Conservation (phyloP, 1,140 invertebrate species). For the Armadillidium nasatum region DNA sequence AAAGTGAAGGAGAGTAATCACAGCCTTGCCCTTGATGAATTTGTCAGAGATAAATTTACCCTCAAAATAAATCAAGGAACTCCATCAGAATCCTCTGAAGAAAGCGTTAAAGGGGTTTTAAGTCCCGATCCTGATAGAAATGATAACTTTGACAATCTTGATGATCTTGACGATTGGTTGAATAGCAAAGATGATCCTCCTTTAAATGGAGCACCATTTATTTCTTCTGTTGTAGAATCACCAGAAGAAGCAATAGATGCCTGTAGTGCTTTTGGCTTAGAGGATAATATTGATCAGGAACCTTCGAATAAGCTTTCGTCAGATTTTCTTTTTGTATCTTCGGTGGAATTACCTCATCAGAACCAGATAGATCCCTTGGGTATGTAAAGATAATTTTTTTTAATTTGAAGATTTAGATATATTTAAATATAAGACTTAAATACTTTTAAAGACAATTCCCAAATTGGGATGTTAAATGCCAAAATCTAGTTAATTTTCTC, state of each 20-base stretch:
- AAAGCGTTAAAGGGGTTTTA: not conserved
- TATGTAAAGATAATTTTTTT: not conserved
- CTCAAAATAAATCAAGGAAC: not conserved
- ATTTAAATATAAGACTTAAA: no score
- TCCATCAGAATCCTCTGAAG: not conserved
- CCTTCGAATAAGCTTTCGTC: not conserved
- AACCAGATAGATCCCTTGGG: not conserved
- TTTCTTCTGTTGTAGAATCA: not conserved
- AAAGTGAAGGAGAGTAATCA: not conserved
- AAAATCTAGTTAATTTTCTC: no score
- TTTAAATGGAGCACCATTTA: not conserved
- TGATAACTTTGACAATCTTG: not conserved
- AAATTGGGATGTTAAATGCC: no score
- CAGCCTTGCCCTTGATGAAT: not conserved
- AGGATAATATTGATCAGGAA: not conserved
- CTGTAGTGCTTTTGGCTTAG: not conserved
- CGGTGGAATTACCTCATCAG: not conserved
- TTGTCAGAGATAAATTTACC: not conserved
- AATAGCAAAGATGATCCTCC: not conserved
- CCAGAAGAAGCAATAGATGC: not conserved
- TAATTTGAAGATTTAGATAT: not conserved
- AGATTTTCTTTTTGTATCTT: not conserved
- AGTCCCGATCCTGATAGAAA: not conserved
- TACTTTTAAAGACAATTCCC: no score
- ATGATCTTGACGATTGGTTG: not conserved